Evolutionary conservation across 2,113 vertebrate species (phyloP).

Genomic region (Dipodomys ordii): DNA sequence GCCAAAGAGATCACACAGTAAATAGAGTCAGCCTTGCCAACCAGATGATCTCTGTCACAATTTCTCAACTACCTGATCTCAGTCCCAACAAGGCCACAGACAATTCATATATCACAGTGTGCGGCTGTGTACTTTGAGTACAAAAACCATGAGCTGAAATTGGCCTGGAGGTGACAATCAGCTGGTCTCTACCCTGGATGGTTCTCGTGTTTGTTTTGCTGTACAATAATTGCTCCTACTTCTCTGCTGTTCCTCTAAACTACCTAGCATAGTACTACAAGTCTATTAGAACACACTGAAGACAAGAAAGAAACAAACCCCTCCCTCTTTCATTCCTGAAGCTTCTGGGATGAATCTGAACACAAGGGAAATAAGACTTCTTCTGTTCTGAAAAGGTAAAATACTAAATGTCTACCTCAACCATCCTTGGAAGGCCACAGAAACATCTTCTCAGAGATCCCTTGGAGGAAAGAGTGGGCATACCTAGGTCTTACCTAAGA

Average conservation of each 20-base stretch:
- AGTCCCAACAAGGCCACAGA: background rate
- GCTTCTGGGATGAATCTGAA: background rate
- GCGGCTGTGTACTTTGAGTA: background rate
- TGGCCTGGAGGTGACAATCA: background rate
- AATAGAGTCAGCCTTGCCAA: background rate
- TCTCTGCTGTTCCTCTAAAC: background rate
- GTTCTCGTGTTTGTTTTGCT: background rate
- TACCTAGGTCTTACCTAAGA: background rate
- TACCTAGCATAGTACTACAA: no score
- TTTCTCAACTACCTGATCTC: background rate
- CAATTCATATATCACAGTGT: background rate
- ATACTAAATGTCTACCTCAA: background rate
- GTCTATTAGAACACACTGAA: background rate
- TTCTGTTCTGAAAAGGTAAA: background rate
- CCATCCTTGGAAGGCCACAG: background rate
- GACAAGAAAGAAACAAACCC: background rate
- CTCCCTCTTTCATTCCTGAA: background rate
- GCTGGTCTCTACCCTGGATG: background rate
- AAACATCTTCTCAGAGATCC: background rate
- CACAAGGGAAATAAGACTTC: background rate
- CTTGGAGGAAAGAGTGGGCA: background rate
- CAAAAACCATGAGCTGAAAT: background rate
- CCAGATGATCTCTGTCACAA: background rate
- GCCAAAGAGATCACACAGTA: background rate
- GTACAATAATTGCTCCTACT: background rate